Evolutionary conservation across 2,113 vertebrate genomes (phyloP), one percentile per base, ranked within the genome.

Genomic region (Trinectes maculatus): DNA sequence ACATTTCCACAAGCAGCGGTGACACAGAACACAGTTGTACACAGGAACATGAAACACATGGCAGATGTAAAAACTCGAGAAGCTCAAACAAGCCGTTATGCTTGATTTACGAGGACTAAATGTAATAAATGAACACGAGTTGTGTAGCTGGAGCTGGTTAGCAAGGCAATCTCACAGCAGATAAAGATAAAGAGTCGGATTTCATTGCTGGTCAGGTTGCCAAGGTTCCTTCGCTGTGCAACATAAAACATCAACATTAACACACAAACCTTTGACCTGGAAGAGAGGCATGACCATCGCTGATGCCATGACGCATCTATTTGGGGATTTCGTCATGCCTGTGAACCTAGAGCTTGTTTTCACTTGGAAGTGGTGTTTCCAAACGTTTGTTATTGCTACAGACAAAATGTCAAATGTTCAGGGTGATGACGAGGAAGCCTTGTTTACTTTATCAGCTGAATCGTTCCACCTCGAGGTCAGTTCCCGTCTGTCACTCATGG

Each of bases 131-230:
- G 71, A 85, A 80, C 71, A 83, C 10, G 58, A 63, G 74, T 72
- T 63, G 71, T 55, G 39, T 83, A 85, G 81, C 81, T 90, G 87
- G 86, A 83, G 66, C 69, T 83, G 79, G 74, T 86, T 89, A 80
- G 77, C 71, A 62, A 72, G 73, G 70, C 69, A 70, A 79, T 82
- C 81, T 87, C 73, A 66, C 65, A 71, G 86, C 40, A 74, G 46
- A 48, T 77, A 73, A 56, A 79, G 82, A 81, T 83, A 84, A 74
- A 84, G 77, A 79, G 49, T 72, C 84, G 80, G 83, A 87, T 54
- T n/a, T 18, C 34, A 16, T 33, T 44, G 46, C n/a, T 11, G n/a
- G 59, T 25, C 22, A 21, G 39, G 36, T 74, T 89, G 82, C 87
- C 85, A 89, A 71, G 26, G 67, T 86, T 85, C 85, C 74, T 74